phyloP scores from a whole-genome alignment of 2,113 vertebrate genomes.

The Ellobius talpinus region DNA sequence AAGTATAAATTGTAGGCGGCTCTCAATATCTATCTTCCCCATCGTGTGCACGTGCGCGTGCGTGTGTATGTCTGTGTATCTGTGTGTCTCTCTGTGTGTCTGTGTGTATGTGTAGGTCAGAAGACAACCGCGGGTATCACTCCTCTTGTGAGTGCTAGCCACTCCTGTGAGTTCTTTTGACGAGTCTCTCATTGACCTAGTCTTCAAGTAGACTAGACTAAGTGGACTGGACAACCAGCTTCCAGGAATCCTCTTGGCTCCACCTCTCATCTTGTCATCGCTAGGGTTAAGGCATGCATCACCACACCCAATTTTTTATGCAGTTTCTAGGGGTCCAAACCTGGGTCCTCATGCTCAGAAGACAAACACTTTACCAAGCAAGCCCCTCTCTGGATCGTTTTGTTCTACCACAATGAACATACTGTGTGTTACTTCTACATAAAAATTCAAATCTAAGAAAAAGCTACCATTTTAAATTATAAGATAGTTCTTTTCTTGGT shows the following conservation, averaged over 20 bases:
- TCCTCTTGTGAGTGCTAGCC: neutral
- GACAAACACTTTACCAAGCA: neutral
- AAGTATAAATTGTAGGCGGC: slow-evolving; percentile 34
- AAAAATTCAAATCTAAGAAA: slow-evolving; percentile 43
- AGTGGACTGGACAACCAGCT: neutral
- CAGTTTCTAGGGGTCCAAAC: neutral
- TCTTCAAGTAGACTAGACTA: too few relatives aligned
- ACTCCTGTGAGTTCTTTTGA: neutral
- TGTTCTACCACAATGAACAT: neutral
- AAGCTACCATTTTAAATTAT: slow-evolving; percentile 40
- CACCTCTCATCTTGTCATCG: neutral
- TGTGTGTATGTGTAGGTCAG: neutral
- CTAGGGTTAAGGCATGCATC: neutral
- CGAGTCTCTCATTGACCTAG: neutral
- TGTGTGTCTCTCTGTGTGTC: too few relatives aligned
- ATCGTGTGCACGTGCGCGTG: neutral
- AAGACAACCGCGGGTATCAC: neutral
- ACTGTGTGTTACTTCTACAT: neutral
- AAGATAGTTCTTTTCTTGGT: neutral
- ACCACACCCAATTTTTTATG: neutral
- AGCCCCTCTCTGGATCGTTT: slow-evolving; percentile 16
- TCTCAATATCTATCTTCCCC: neutral
- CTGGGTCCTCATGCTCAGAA: neutral
- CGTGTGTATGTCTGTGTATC: neutral
- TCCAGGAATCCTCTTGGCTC: too few relatives aligned